Evolutionary conservation across 2,797 vertebrate species (phyloP).

Genomic region (Pipistrellus pygmaeus): DNA sequence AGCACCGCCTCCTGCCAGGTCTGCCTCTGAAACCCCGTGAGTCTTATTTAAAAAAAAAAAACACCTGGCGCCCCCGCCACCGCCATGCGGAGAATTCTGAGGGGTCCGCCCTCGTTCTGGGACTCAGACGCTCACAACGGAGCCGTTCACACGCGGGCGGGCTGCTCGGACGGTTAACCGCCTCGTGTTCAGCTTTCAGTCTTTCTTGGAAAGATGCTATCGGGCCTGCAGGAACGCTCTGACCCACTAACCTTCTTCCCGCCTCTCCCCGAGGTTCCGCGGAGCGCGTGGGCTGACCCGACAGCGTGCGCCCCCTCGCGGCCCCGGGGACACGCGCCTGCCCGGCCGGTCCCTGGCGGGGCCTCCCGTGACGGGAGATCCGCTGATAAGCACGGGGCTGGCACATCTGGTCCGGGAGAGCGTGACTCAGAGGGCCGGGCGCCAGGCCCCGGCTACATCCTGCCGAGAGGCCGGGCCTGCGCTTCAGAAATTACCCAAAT

Average conservation of each 20-base stretch:
- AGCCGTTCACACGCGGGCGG: background rate
- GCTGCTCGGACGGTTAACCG: background rate
- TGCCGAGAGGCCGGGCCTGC: no score
- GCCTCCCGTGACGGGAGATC: background rate
- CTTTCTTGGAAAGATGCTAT: conserved; percentile 6
- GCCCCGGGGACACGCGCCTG: background rate
- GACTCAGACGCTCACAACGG: background rate
- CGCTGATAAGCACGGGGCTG: background rate
- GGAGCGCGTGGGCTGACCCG: background rate
- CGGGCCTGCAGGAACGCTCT: background rate
- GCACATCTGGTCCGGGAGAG: background rate
- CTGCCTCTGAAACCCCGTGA: background rate
- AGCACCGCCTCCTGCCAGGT: background rate
- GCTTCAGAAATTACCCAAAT: background rate
- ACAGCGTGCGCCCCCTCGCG: background rate
- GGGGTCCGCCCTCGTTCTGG: no score
- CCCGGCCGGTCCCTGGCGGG: background rate
- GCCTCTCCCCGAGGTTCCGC: background rate
- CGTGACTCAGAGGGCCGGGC: no score
- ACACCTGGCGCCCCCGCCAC: background rate
- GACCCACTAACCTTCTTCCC: conserved; percentile 6
- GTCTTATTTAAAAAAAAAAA: conserved; percentile 1
- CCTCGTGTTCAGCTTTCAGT: background rate
- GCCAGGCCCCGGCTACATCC: background rate
- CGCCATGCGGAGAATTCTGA: background rate